Evolutionary conservation across 2,797 vertebrate species (phyloP).

Genomic region (Sebastes hubbsi): DNA sequence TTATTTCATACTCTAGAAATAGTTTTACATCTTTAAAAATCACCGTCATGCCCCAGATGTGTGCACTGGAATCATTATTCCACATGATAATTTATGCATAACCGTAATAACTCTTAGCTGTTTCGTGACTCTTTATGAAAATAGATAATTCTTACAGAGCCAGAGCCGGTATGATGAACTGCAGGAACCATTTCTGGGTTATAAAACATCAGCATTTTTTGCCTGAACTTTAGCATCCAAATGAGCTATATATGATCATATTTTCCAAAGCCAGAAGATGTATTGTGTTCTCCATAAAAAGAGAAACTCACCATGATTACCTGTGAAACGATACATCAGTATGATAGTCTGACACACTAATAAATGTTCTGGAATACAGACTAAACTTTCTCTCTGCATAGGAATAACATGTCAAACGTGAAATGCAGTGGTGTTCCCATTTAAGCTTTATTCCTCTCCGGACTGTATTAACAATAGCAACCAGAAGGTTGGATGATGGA

Average conservation of each 20-base stretch:
- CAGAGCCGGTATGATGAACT: constrained; percentile 17
- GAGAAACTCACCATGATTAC: background rate
- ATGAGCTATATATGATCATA: constrained; percentile 6
- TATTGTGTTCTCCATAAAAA: background rate
- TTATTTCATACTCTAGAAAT: constrained; percentile 7
- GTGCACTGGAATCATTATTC: background rate
- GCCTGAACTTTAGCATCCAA: background rate
- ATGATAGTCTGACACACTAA: background rate
- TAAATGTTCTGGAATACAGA: constrained; percentile 22
- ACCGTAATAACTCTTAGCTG: background rate
- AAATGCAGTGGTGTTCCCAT: background rate
- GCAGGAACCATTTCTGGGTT: background rate
- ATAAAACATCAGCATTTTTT: constrained; percentile 1
- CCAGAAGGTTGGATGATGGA: constrained; percentile 13
- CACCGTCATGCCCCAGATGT: constrained; percentile 10
- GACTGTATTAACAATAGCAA: background rate
- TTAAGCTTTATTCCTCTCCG: background rate
- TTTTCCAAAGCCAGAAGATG: background rate
- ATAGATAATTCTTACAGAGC: background rate
- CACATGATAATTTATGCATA: constrained; percentile 21
- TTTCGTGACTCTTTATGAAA: constrained; percentile 6
- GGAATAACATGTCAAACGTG: constrained; percentile 40
- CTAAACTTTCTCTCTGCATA: constrained; percentile 13
- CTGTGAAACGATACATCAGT: background rate
- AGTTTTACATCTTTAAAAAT: constrained; percentile 4